phyloP scores from a whole-genome alignment of 2,888 invertebrate species.

The Hemicrepidius hirtus region DNA sequence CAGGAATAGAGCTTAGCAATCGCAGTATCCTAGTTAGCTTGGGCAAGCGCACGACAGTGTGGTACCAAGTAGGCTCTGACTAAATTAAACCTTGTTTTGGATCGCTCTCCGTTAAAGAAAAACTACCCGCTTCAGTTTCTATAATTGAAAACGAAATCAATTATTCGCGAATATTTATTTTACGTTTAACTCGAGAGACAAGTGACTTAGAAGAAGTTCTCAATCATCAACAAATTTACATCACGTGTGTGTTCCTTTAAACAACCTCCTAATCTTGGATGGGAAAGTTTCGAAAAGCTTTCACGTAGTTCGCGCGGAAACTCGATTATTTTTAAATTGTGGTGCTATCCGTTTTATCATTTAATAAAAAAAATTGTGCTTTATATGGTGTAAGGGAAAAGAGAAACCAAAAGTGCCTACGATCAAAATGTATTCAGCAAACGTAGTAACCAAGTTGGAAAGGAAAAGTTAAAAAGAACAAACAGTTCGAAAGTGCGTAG shows the following conservation, averaged over 20 bases:
- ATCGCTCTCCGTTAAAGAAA: constrained; percentile 18
- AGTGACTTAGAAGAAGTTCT: not conserved
- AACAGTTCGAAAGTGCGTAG: constrained; percentile 62
- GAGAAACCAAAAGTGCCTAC: not conserved
- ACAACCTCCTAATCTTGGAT: constrained; percentile 12
- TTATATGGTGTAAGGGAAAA: not conserved
- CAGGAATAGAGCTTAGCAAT: constrained; percentile 66
- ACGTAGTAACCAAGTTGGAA: constrained; percentile 29
- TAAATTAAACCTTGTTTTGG: constrained; percentile 42
- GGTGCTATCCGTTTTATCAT: not conserved
- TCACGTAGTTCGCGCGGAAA: constrained; percentile 13
- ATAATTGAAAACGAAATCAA: not conserved
- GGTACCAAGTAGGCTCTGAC: constrained; percentile 69
- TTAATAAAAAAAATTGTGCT: not conserved
- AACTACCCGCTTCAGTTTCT: not conserved
- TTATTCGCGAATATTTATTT: not conserved
- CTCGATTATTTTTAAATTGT: constrained; percentile 12
- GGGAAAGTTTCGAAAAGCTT: constrained; percentile 20
- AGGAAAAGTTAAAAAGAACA: constrained; percentile 35
- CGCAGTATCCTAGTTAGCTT: constrained; percentile 70
- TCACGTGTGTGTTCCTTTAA: constrained; percentile 40
- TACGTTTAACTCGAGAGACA: not conserved
- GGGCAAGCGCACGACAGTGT: constrained; percentile 72
- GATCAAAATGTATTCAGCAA: constrained; percentile 16
- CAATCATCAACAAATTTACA: constrained; percentile 26